phyloP scores from a whole-genome alignment of 2,797 vertebrate species.

The Rhinoraja longicauda region DNA sequence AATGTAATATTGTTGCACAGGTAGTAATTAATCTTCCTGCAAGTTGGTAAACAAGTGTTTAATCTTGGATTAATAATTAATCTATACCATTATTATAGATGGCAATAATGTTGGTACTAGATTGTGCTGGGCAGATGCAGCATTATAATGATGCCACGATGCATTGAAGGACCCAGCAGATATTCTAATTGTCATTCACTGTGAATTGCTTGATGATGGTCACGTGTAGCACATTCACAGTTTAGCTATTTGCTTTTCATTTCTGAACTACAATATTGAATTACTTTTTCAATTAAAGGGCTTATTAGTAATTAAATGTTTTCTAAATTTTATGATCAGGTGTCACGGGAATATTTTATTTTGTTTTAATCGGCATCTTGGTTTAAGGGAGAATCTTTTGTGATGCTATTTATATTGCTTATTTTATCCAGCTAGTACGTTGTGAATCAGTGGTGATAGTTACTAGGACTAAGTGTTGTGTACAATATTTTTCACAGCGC shows the following conservation, averaged over 20 bases:
- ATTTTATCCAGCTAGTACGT: neutral
- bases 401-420: neutral
- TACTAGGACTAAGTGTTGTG: neutral
- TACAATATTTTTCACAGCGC: constrained; percentile 59
- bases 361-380: neutral
- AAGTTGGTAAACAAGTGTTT: neutral
- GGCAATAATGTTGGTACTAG: too few relatives aligned
- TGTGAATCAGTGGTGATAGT: neutral
- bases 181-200: neutral
- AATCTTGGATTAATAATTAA: neutral
- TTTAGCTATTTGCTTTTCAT: neutral
- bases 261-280: neutral
- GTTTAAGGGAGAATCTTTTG: neutral
- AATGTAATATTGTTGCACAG: neutral
- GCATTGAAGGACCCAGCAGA: neutral
- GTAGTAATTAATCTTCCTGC: neutral
- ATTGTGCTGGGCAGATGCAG: neutral
- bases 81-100: neutral
- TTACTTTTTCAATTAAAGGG: neutral
- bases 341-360: neutral
- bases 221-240: neutral
- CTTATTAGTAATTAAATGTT: neutral
- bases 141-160: neutral
- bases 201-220: neutral
- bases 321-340: neutral